A percentile compares a stretch with the other conserved stretches of the same genome.
phyloP scores from a whole-genome alignment of 2,113 vertebrate genomes.

The Felis chaus region DNA sequence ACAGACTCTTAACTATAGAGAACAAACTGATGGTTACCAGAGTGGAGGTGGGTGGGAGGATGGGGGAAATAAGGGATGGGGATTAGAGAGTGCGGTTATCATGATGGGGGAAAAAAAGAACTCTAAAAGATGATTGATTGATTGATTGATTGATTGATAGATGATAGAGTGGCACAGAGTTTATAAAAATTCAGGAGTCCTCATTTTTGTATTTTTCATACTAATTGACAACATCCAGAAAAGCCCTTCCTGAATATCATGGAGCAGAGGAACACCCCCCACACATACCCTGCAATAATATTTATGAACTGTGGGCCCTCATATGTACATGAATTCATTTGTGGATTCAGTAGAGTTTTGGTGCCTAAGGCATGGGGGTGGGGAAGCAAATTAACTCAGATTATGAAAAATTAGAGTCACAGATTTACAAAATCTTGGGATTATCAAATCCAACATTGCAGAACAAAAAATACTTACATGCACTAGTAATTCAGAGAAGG shows the following conservation, averaged over 20 bases:
- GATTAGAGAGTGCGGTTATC: background rate
- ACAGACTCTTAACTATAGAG: background rate
- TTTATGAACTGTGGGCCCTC: background rate
- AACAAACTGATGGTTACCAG: background rate
- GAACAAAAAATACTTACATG: background rate
- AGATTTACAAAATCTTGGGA: background rate
- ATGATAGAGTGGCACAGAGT: background rate
- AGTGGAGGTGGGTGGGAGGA: background rate
- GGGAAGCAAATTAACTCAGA: background rate
- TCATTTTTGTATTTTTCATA: background rate
- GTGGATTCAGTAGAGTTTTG: background rate
- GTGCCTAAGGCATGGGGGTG: background rate
- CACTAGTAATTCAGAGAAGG: background rate
- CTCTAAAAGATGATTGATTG: background rate
- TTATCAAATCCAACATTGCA: background rate
- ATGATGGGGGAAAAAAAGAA: background rate
- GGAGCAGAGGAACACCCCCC: background rate
- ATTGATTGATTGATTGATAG: background rate
- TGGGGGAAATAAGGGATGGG: background rate
- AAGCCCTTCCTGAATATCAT: background rate
- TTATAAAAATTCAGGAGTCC: background rate
- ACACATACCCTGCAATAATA: background rate
- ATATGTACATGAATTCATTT: background rate
- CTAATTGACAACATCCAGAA: background rate
- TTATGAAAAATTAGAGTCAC: background rate